A percentile compares a stretch with the other conserved stretches of the same genome.
These are phyloP conservation scores for Chionomys nivalis DNA, from an alignment of 2,113 vertebrate genomes.

Conservation along the genomic window DNA sequence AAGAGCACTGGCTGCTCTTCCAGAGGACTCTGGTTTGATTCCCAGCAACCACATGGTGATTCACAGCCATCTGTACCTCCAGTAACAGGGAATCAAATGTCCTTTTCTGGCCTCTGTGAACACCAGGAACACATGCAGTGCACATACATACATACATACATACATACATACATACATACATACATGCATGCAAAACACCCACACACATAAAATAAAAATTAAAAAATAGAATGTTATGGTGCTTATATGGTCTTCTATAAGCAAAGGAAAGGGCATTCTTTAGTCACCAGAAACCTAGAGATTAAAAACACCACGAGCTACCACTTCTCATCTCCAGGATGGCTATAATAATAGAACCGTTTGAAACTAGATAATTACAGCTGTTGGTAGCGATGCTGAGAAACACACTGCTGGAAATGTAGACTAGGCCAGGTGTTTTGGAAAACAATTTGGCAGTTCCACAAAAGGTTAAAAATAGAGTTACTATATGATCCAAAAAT, in stretches of 20 bases:
- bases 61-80: background rate
- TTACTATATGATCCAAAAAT: background rate
- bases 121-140: background rate
- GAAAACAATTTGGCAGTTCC: constrained; percentile 18
- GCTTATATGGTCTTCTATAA: background rate
- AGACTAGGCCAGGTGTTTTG: background rate
- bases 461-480: constrained; percentile 18
- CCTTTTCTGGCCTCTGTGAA: background rate
- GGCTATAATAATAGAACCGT: background rate
- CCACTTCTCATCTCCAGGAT: background rate
- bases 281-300: background rate
- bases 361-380: background rate
- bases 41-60: background rate
- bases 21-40: background rate
- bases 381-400: background rate
- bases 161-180: background rate
- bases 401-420: background rate
- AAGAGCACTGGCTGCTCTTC: background rate
- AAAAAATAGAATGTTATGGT: background rate
- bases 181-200: background rate
- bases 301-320: background rate
- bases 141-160: background rate
- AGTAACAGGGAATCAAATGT: background rate
- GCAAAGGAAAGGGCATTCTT: background rate
- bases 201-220: background rate